These are phyloP conservation scores for Anorthoa munda DNA, from an alignment of 2,888 invertebrate genomes.

Conservation along the genomic window DNA sequence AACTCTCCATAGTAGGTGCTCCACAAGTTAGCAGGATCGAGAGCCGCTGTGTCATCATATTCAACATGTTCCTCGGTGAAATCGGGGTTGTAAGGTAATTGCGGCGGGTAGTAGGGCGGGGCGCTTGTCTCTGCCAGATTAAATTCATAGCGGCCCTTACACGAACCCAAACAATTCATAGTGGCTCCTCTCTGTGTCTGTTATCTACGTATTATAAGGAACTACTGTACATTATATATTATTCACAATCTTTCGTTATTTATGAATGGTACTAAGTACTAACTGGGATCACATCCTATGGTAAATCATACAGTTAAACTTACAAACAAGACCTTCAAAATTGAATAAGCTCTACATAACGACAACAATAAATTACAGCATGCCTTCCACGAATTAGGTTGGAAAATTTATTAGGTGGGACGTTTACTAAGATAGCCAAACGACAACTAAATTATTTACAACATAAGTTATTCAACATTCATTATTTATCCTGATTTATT, in stretches of 20 bases:
- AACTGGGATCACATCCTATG: neutral
- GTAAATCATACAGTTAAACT: neutral
- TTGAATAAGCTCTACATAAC: slow-evolving; percentile 18
- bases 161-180: slow-evolving; percentile 85
- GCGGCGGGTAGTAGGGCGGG: slow-evolving; percentile 80
- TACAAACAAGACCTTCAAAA: slow-evolving; percentile 11
- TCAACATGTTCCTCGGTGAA: slow-evolving; percentile 75
- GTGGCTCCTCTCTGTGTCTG: slow-evolving; percentile 60
- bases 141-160: slow-evolving; percentile 75
- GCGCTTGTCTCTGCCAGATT: slow-evolving; percentile 78
- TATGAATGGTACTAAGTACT: slow-evolving; percentile 6
- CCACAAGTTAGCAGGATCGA: slow-evolving; percentile 68
- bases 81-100: slow-evolving; percentile 86
- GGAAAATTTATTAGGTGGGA: slow-evolving; percentile 8
- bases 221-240: slow-evolving; percentile 28
- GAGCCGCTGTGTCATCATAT: slow-evolving; percentile 64
- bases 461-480: slow-evolving; percentile 39
- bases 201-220: slow-evolving; percentile 45
- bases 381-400: slow-evolving; percentile 18
- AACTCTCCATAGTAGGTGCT: slow-evolving; percentile 71
- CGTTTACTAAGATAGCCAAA: slow-evolving; percentile 21
- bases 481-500: slow-evolving; percentile 45
- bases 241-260: slow-evolving; percentile 23
- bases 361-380: slow-evolving; percentile 26
- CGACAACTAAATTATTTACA: slow-evolving; percentile 34